Evolutionary conservation across 2,113 vertebrate species (phyloP).

Genomic region (Brachirus orientalis): DNA sequence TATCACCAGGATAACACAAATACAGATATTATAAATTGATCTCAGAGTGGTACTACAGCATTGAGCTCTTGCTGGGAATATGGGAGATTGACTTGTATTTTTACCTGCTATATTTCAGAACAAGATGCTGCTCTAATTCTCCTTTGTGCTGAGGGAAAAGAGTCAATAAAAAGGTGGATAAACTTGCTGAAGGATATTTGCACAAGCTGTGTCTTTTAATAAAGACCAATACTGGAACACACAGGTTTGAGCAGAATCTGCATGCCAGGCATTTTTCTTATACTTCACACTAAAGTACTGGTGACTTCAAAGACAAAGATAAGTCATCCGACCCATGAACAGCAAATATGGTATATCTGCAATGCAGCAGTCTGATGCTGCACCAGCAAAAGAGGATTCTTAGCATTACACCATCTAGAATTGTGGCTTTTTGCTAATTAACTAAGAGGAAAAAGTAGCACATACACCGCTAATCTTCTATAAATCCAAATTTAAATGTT

Average conservation of each 20-base stretch:
- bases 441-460: neutral
- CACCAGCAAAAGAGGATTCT: constrained; percentile 13
- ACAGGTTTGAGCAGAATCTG: constrained; percentile 11
- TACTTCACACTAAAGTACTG: constrained; percentile 19
- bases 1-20: constrained; percentile 26
- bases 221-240: constrained; percentile 15
- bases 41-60: constrained; percentile 45
- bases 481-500: neutral
- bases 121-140: constrained; percentile 63
- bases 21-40: constrained; percentile 50
- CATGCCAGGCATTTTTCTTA: constrained; percentile 3
- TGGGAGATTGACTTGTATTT: constrained; percentile 67
- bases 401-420: constrained; percentile 2
- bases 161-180: constrained; percentile 67
- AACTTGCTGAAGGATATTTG: constrained; percentile 57
- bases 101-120: constrained; percentile 67
- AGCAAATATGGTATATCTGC: constrained; percentile 47
- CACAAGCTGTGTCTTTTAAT: constrained; percentile 40
- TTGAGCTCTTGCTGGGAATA: constrained; percentile 39
- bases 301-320: constrained; percentile 37
- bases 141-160: constrained; percentile 55
- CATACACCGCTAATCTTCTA: neutral
- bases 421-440: neutral
- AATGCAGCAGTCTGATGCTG: constrained; percentile 42
- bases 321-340: constrained; percentile 29